Evolutionary conservation across 35 echinoderm and acorn worm genomes (phyloP).

Genomic region (Ophiothrix spiculata): DNA sequence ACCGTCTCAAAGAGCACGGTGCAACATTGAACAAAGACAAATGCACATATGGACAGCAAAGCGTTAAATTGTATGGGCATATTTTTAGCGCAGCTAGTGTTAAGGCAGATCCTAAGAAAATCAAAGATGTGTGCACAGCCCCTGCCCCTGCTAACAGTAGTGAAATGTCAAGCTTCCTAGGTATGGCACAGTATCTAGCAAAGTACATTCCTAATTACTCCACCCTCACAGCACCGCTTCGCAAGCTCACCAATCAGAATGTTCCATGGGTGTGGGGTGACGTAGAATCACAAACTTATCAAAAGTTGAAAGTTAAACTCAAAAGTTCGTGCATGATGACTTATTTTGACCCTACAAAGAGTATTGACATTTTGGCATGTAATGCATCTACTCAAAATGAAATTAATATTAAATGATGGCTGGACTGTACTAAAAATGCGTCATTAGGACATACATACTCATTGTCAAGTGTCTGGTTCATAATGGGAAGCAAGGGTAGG

Average conservation of each 20-base stretch:
- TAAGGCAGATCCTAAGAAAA: slow-evolving; percentile 19
- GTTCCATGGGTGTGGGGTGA: slow-evolving; percentile 34
- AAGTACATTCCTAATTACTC: slow-evolving; percentile 55
- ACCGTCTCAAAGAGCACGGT: slow-evolving; percentile 32
- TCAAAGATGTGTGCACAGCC: slow-evolving; percentile 8
- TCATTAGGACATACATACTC: no score
- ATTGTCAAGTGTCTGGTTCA: no score
- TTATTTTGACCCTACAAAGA: slow-evolving; percentile 56
- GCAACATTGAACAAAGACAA: slow-evolving; percentile 55
- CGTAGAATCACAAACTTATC: neutral
- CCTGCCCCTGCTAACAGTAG: neutral
- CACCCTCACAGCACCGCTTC: slow-evolving; percentile 31
- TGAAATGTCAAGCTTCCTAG: neutral
- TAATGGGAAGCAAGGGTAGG: no score
- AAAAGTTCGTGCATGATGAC: slow-evolving; percentile 51
- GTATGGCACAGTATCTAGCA: slow-evolving; percentile 23
- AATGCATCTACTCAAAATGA: no score
- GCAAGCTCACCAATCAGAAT: slow-evolving; percentile 48
- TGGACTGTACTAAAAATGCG: no score
- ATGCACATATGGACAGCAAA: slow-evolving; percentile 28
- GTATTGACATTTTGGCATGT: slow-evolving; percentile 33
- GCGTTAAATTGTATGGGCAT: slow-evolving; percentile 46
- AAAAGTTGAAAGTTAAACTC: slow-evolving; percentile 34
- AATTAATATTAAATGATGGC: no score
- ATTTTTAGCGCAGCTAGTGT: slow-evolving; percentile 23